These are phyloP conservation scores for Danaus chrysippus DNA, from an alignment of 2,888 invertebrate species.

Conservation along the genomic window DNA sequence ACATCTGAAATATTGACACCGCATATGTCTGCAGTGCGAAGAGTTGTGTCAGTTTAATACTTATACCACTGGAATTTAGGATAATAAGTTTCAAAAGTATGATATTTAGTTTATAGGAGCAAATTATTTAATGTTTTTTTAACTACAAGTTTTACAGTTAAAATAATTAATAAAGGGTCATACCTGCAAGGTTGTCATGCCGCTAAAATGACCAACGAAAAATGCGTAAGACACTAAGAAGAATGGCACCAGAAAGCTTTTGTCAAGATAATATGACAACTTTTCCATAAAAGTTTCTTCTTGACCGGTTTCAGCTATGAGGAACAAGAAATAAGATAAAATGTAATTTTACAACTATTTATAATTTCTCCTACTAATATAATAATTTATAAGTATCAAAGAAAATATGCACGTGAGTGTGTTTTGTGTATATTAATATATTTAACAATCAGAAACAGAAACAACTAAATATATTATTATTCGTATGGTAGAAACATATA, in stretches of 20 bases:
- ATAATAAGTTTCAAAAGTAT: too few species aligned
- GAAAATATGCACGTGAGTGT: too few species aligned
- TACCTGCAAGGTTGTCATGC: constrained; percentile 84
- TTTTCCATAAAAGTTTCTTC: constrained; percentile 58
- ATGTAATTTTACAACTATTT: not conserved
- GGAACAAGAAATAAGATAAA: constrained; percentile 18
- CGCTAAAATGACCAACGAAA: constrained; percentile 87
- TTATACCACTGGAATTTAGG: not conserved
- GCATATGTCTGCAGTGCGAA: constrained; percentile 80
- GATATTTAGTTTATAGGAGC: too few species aligned
- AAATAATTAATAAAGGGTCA: not conserved
- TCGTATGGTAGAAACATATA: too few species aligned
- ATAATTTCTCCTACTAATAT: not conserved
- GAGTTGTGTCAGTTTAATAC: not conserved
- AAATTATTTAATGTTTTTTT: not conserved
- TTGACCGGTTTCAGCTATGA: constrained; percentile 40
- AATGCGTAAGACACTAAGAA: constrained; percentile 82
- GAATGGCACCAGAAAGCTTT: constrained; percentile 84
- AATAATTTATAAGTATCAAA: too few species aligned
- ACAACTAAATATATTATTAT: too few species aligned
- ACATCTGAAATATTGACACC: constrained; percentile 84
- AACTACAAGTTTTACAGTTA: not conserved
- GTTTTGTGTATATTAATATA: too few species aligned
- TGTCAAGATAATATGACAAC: constrained; percentile 67
- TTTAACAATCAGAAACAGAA: too few species aligned